Base-by-base conservation (phyloP, 2,797 vertebrate species). In the Luscinia megarhynchos region DNA sequence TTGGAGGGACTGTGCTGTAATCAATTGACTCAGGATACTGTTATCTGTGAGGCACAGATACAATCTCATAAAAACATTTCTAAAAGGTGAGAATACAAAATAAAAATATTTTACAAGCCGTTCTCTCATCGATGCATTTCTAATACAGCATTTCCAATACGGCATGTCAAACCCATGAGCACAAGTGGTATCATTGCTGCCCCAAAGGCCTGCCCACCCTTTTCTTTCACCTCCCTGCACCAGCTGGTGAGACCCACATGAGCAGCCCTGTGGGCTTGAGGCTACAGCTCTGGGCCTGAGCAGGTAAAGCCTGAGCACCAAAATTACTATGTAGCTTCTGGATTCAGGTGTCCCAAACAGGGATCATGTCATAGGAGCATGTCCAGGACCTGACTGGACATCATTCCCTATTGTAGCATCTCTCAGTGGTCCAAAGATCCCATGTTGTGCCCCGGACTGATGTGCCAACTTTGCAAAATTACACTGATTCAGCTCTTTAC, bases 231-330 rank as follows among this genome's bases (percentile, higher is more conserved):
- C 54, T 43, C 4, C 32, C 9, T 63, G 29, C 45, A 13, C 38
- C 6, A 4, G 36, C 57, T 15, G 1, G 29, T 78, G 50, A 50
- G 32, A 76, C 18, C 12, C 1, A 1, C 2, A 1, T 1, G 2
- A 4, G 5, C 30, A 85, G n/a, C 11, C 23, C 23, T 43, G 17
- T 38, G 43, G 21, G 15, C 53, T 41, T 12, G 15, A 19, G 48
- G 38, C 12, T 36, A 51, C 53, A 70, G 43, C 38, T 48, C 50
- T 80, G 38, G 32, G 21, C 38, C 68, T 45, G 46, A 69, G 40
- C 55, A 81, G 38, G 38, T 58, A 32, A 41, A n/a, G 14, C 17
- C 51, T 77, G 90, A 88, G 43, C 53, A 51, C 34, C 41, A 64
- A 59, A 80, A 62, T 23, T 4, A 43, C 21, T 10, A 6, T 0